Base-by-base conservation (phyloP, 2,113 vertebrate genomes). In the Girardinichthys multiradiatus region DNA sequence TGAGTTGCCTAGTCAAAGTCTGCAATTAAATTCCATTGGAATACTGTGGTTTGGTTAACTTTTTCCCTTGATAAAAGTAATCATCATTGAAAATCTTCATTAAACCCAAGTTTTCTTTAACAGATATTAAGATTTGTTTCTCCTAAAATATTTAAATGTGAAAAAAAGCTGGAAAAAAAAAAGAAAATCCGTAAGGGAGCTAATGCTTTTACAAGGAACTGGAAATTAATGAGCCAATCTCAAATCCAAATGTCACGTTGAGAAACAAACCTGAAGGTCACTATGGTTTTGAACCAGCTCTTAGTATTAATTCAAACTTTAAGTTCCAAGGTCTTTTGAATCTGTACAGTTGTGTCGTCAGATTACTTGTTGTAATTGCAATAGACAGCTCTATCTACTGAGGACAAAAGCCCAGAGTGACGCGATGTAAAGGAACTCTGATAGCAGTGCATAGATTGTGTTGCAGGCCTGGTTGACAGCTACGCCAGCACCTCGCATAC, bases 351-450 rank as follows among this genome's bases (percentile, higher is more conserved):
- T 57, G 61, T 24, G 37, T 45, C 64, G 29, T 59, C 58, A 48
- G 86, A 90, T 71, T 60, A 86, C 88, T 86, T 90, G 90, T 80
- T 1, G 89, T 97, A 96, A 97, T 96, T 95, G 93, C 92, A 92
- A 88, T 72, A 88, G 96, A 96, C 95, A 95, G 93, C 91, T 92
- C 93, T 91, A 93, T 96, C 94, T 95, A 92, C 72, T 27, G 92
- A 91, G 93, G 92, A 93, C 90, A 92, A 93, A 93, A 95, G 94
- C 63, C 85, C 70, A 27, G 68, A 33, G 48, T 62, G 74, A 80
- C 70, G 54, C 71, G 59, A 62, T 57, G 60, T 72, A 72, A 72
- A 81, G 60, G 51, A 28, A 60, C 7, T 28, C 61, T 8, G 59
- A n/a, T 13, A 6, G 4, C 19, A 1, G 4, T 14, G 51, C 48